Conservation (phyloP, 2,888 invertebrate species). For the Galerucella calmariensis region DNA sequence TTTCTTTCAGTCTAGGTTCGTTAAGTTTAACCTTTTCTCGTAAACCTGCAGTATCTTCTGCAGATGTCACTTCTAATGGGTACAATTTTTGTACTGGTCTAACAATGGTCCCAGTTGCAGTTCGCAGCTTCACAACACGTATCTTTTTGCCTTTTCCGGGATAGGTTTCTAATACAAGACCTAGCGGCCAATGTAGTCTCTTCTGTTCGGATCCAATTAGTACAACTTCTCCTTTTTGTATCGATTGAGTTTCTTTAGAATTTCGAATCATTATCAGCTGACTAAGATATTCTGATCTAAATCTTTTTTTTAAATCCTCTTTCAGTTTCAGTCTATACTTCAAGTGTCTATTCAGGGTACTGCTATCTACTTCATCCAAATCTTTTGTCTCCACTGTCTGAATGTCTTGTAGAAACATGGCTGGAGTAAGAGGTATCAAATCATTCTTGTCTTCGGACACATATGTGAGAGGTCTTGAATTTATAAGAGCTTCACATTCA, state of each 20-base stretch:
- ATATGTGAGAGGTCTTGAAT: no score
- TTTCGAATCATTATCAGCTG: not conserved
- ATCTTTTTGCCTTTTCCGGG: not conserved
- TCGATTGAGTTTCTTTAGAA: no score
- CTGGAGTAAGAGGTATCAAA: no score
- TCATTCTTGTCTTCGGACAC: no score
- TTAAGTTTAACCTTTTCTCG: no score
- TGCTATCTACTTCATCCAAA: not conserved
- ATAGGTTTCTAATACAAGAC: not conserved
- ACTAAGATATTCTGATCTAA: not conserved
- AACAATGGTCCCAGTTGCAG: not conserved
- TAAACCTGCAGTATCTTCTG: not conserved
- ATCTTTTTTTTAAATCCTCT: not conserved
- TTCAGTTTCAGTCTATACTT: not conserved
- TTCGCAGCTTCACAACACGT: not conserved
- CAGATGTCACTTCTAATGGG: not conserved
- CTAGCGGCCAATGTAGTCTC: not conserved
- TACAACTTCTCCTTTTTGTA: no score
- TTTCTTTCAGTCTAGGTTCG: no score
- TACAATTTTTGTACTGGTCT: not conserved
- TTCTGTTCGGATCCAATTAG: no score
- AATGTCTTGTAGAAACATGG: no score
- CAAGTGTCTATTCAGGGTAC: not conserved
- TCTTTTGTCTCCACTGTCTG: no score
- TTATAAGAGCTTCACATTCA: no score